Evolutionary conservation across 2,113 vertebrate species (phyloP).

Genomic region (Trinectes maculatus): DNA sequence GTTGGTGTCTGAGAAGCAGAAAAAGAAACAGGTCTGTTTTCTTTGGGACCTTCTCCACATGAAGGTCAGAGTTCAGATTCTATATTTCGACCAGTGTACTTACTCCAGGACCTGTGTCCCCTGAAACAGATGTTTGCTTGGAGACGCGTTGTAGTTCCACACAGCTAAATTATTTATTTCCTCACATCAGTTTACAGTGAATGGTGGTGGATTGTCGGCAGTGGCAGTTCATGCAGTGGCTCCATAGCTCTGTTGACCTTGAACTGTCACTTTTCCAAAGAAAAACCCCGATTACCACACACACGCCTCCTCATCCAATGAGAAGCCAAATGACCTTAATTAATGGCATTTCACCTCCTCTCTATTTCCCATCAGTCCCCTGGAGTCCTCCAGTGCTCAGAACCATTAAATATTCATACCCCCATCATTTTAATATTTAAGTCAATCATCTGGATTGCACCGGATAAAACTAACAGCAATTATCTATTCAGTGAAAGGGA

Average conservation of each 20-base stretch:
- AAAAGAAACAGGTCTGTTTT: background rate
- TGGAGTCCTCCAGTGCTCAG: constrained; percentile 36
- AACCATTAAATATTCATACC: constrained; percentile 70
- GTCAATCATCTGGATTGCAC: constrained; percentile 59
- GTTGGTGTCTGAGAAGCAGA: background rate
- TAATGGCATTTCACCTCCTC: constrained; percentile 56
- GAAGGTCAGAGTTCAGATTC: constrained; percentile 17
- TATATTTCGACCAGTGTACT: too few relatives aligned
- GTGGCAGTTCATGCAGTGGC: constrained; percentile 10
- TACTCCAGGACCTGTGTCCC: constrained; percentile 3
- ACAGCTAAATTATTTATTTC: constrained; percentile 38
- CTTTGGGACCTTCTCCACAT: background rate
- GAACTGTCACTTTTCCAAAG: constrained; percentile 44
- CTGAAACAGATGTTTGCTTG: constrained; percentile 10
- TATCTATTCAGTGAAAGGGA: constrained; percentile 42
- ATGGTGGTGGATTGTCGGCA: constrained; percentile 31
- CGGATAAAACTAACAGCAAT: constrained; percentile 63
- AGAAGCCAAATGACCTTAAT: constrained; percentile 59
- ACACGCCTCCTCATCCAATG: constrained; percentile 32
- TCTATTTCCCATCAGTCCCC: constrained; percentile 55
- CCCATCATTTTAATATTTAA: constrained; percentile 64
- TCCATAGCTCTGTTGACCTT: constrained; percentile 57
- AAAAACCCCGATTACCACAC: background rate
- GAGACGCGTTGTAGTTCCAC: constrained; percentile 3
- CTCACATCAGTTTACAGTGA: constrained; percentile 16